Percentiles rank a stretch among this genome's conserved stretches.
phyloP scores from a whole-genome alignment of 2,113 vertebrate species.

The Lipophrys pholis region DNA sequence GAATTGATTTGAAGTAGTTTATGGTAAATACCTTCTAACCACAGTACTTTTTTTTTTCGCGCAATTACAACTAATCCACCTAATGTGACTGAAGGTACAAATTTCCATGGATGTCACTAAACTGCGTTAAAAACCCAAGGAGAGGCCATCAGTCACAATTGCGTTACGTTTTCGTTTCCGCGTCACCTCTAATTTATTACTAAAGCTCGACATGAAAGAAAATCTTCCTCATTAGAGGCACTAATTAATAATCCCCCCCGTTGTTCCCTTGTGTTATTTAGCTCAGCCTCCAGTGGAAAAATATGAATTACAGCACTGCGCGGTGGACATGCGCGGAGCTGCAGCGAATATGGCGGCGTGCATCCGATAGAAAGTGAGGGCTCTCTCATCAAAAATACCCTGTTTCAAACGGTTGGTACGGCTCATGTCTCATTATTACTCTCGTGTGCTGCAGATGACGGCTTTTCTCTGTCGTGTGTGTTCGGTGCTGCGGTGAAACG shows the following conservation, averaged over 20 bases:
- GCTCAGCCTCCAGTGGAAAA: constrained; percentile 51
- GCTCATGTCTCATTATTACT: constrained; percentile 44
- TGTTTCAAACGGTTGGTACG: constrained; percentile 71
- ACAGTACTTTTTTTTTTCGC: too few relatives aligned
- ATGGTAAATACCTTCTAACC: too few relatives aligned
- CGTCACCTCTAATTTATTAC: constrained; percentile 41
- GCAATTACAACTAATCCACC: too few relatives aligned
- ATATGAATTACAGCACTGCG: constrained; percentile 66
- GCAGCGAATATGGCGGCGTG: constrained; percentile 84
- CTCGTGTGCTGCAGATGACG: background rate
- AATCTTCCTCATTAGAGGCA: constrained; percentile 4
- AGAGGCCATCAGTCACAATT: background rate
- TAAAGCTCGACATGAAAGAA: constrained; percentile 4
- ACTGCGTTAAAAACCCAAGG: background rate
- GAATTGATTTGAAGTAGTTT: too few relatives aligned
- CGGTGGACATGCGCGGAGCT: constrained; percentile 84
- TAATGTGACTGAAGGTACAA: too few relatives aligned
- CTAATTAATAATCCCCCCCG: constrained; percentile 24
- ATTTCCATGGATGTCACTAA: too few relatives aligned
- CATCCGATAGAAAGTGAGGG: constrained; percentile 78
- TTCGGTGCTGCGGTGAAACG: background rate
- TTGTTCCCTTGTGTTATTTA: background rate
- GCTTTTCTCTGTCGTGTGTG: constrained; percentile 15
- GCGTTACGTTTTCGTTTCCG: constrained; percentile 48
- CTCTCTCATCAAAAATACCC: constrained; percentile 67